Conservation (phyloP, 64 coral and sea anemone genomes). For the Platygyra sinensis region DNA sequence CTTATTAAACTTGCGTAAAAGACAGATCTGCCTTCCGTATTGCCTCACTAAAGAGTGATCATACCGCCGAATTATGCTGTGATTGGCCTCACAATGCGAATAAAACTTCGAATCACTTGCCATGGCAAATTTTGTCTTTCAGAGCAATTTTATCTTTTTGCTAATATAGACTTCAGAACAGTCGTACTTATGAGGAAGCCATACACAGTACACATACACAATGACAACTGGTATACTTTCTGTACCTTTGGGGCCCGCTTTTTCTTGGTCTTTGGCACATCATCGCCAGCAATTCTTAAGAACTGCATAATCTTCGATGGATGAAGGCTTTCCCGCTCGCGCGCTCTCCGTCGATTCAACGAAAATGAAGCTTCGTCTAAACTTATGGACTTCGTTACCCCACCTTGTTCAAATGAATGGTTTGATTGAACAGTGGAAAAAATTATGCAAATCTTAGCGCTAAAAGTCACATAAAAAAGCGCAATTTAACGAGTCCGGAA, state of each 20-base stretch:
- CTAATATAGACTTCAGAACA: background rate
- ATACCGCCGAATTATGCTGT: no score
- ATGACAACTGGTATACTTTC: background rate
- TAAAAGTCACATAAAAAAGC: conserved; percentile 6
- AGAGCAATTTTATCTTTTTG: background rate
- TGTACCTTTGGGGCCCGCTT: conserved; percentile 22
- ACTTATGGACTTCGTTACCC: background rate
- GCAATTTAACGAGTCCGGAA: conserved; percentile 48
- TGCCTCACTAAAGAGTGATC: no score
- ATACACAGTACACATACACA: background rate
- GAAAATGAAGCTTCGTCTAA: background rate
- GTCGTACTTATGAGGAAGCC: background rate
- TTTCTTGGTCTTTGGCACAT: conserved; percentile 13
- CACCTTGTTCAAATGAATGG: background rate
- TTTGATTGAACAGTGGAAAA: conserved; percentile 9
- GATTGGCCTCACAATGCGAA: no score
- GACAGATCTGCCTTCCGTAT: no score
- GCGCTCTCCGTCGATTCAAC: background rate
- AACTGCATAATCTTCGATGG: conserved; percentile 14
- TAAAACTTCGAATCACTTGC: background rate
- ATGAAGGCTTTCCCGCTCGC: background rate
- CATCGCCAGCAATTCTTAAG: conserved; percentile 34
- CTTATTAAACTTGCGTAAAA: no score
- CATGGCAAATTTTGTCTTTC: background rate
- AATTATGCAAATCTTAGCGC: conserved; percentile 29